phyloP scores from a whole-genome alignment of 2,797 vertebrate genomes.

The Malurus splendens region DNA sequence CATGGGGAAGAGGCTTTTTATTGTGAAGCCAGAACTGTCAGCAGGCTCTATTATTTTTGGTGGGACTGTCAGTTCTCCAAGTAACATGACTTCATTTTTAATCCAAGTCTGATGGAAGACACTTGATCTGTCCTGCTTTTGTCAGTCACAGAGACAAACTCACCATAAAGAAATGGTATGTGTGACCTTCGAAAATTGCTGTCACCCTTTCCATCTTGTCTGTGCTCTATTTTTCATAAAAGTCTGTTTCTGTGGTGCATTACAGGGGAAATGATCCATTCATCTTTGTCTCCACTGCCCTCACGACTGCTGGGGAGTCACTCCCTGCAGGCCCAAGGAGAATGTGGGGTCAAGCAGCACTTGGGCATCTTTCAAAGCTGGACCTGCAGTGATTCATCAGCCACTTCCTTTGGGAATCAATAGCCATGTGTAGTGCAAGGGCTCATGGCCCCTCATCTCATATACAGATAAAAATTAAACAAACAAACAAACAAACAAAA shows the following conservation, averaged over 20 bases:
- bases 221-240: neutral
- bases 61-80: slow-evolving; percentile 32
- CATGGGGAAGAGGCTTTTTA: neutral
- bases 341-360: neutral
- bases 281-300: neutral
- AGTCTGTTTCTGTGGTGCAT: neutral
- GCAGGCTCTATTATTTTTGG: slow-evolving; percentile 29
- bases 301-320: neutral
- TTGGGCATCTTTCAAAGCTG: neutral
- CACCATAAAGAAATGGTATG: neutral
- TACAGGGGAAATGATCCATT: neutral
- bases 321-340: neutral
- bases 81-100: slow-evolving; percentile 31
- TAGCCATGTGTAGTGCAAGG: neutral
- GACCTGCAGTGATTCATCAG: neutral
- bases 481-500: too few species aligned
- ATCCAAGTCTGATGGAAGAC: neutral
- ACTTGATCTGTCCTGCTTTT: neutral
- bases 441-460: neutral
- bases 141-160: neutral
- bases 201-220: neutral
- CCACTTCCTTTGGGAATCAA: neutral
- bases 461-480: neutral
- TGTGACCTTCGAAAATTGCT: neutral
- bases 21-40: slow-evolving; percentile 12